Conservation (phyloP, 1,140 invertebrate genomes). For the Chionoecetes opilio region DNA sequence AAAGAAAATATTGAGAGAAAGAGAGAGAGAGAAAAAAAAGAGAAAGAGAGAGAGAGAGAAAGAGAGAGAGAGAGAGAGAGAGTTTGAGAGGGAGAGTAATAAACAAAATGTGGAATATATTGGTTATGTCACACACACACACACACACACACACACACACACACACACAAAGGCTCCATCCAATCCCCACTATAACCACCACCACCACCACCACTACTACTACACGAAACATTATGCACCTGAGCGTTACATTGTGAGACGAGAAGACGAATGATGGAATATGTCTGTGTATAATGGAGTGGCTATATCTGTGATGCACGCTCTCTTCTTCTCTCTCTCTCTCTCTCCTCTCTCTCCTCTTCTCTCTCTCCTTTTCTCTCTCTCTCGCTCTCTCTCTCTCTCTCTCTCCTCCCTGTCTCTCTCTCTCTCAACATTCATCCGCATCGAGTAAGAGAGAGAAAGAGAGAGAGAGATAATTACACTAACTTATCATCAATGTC, state of each 20-base stretch:
- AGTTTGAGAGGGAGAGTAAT: background rate
- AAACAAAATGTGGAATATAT: too few species aligned
- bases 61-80: constrained; percentile 44
- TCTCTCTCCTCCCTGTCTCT: too few species aligned
- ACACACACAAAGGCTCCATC: background rate
- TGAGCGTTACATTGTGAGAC: background rate
- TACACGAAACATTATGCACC: background rate
- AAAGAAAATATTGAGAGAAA: constrained; percentile 6
- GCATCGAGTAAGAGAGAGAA: too few species aligned
- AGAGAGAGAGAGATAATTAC: too few species aligned
- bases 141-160: background rate
- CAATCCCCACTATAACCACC: too few species aligned
- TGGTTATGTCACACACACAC: too few species aligned
- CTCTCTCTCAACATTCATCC: too few species aligned
- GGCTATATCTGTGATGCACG: background rate
- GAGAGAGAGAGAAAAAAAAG: background rate
- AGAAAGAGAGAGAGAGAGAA: constrained; percentile 32
- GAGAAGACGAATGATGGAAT: background rate
- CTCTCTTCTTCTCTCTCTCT: constrained; percentile 7
- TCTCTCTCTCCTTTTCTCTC: constrained; percentile 6
- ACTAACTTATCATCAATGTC: too few species aligned
- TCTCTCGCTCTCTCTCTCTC: constrained; percentile 28
- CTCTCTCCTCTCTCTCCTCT: constrained; percentile 43
- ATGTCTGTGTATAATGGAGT: constrained; percentile 10
- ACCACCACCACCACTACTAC: too few species aligned